Percentiles rank a stretch among this genome's conserved stretches.
These are phyloP conservation scores for Monochamus alternatus DNA, from an alignment of 2,888 invertebrate genomes.

Conservation along the genomic window DNA sequence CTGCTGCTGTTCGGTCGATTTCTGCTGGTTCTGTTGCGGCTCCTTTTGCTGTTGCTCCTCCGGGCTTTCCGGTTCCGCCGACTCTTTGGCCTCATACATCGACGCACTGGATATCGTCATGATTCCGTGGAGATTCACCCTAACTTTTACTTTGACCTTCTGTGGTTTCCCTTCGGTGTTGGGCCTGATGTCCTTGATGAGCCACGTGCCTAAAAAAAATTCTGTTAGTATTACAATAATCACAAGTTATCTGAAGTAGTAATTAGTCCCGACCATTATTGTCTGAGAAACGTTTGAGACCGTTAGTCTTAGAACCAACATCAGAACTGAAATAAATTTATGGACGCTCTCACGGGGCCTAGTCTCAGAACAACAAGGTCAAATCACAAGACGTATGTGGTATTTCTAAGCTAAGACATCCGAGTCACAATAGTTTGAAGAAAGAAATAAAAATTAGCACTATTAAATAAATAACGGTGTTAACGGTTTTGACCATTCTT, in stretches of 20 bases:
- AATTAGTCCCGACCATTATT: background rate
- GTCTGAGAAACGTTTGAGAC: too few species aligned
- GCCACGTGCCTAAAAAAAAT: slow-evolving; percentile 77
- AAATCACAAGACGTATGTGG: too few species aligned
- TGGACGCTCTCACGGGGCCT: too few species aligned
- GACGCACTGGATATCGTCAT: slow-evolving; percentile 91
- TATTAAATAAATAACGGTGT: too few species aligned
- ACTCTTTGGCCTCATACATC: slow-evolving; percentile 83
- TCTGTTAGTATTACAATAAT: background rate
- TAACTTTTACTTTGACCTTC: slow-evolving; percentile 96
- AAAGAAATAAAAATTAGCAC: too few species aligned
- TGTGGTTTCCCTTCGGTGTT: slow-evolving; percentile 92
- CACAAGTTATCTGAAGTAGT: background rate
- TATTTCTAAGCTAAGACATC: too few species aligned
- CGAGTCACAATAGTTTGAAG: too few species aligned
- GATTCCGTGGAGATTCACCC: slow-evolving; percentile 95
- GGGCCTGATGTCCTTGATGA: slow-evolving; percentile 88
- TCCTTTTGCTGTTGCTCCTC: slow-evolving; percentile 58
- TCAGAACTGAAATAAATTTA: too few species aligned
- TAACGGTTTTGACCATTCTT: too few species aligned
- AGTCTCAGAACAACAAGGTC: too few species aligned
- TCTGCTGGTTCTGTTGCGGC: slow-evolving; percentile 50
- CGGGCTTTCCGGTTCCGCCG: slow-evolving; percentile 62
- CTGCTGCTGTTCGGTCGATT: slow-evolving; percentile 63
- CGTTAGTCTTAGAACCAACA: too few species aligned